Base-by-base conservation (phyloP, 37 sponge, comb jelly and placozoan species). In the Ephydatia muelleri region DNA sequence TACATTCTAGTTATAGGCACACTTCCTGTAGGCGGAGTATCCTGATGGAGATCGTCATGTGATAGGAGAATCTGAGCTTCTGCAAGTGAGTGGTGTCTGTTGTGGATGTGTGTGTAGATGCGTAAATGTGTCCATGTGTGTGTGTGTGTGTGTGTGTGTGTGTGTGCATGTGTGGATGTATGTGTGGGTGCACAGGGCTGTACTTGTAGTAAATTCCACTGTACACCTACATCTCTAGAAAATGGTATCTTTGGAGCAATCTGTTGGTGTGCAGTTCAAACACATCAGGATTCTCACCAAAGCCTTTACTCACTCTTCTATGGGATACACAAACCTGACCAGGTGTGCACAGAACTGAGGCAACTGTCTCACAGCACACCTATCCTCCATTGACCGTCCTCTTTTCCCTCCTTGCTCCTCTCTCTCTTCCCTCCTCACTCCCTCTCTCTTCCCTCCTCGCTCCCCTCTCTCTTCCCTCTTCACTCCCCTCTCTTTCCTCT, bases 301-400 rank as follows among this genome's bases (percentile, higher is more conserved):
- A 49, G 95, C 95, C 16, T 88, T 91, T 67, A 83, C 84, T n/a
- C 95, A 94, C 73, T 67, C 95, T 5, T 91, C 92, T 35, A 40
- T 71, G 23, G 65, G 32, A 1, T 80, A 76, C 73, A 88, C 31
- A n/a, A 39, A 77, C 29, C 69, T 91, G 37, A 82, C 86, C 28
- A 72, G 73, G 95, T 94, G 36, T 57, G 74, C 8, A n/a, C n/a
- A n/a, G n/a, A n/a, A n/a, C n/a, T n/a, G n/a, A n/a, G n/a, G n/a
- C n/a, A n/a, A n/a, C n/a, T n/a, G n/a, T n/a, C n/a, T n/a, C n/a
- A n/a, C n/a, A n/a, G n/a, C n/a, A n/a, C n/a, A n/a, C n/a, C n/a
- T n/a, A n/a, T n/a, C 43, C 43, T 43, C 43, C 43, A 43, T 6
- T 43, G 6, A 3, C 43, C 6, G 6, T 43, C 43, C 43, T 43